Conservation (phyloP, 1,140 invertebrate species). For the Rhopalosiphum maidis region DNA sequence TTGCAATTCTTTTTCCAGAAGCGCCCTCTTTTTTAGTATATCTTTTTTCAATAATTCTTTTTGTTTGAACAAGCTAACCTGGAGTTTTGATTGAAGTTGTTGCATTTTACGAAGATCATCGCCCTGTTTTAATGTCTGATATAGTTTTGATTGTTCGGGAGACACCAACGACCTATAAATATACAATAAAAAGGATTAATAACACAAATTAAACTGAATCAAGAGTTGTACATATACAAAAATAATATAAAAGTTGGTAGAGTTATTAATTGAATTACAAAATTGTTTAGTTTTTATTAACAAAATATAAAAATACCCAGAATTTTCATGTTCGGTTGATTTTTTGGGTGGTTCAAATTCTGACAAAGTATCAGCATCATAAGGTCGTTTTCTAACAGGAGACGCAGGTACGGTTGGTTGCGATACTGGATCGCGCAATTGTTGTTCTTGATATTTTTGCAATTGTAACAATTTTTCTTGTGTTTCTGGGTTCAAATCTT, state of each 20-base stretch:
- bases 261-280: background rate
- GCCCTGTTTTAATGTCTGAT: slow-evolving; percentile 60
- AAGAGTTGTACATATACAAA: background rate
- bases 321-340: background rate
- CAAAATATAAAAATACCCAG: slow-evolving; percentile 20
- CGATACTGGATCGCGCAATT: slow-evolving; percentile 65
- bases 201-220: background rate
- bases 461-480: slow-evolving; percentile 89
- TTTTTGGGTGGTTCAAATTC: slow-evolving; percentile 44
- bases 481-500: slow-evolving; percentile 90
- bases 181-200: background rate
- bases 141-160: slow-evolving; percentile 61
- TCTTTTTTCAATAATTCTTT: slow-evolving; percentile 93
- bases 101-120: slow-evolving; percentile 55
- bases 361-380: background rate
- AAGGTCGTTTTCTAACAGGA: background rate
- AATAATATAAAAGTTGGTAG: background rate
- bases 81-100: slow-evolving; percentile 63
- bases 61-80: slow-evolving; percentile 75
- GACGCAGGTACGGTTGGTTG: background rate
- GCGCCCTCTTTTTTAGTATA: slow-evolving; percentile 86
- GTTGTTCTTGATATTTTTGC: slow-evolving; percentile 84
- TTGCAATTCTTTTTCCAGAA: slow-evolving; percentile 90
- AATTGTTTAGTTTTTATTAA: background rate
- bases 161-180: slow-evolving; percentile 48